A percentile compares a stretch with the other conserved stretches of the same genome.
phyloP scores from a whole-genome alignment of 53 echinoderm and acorn worm species.

The Antedon mediterranea region DNA sequence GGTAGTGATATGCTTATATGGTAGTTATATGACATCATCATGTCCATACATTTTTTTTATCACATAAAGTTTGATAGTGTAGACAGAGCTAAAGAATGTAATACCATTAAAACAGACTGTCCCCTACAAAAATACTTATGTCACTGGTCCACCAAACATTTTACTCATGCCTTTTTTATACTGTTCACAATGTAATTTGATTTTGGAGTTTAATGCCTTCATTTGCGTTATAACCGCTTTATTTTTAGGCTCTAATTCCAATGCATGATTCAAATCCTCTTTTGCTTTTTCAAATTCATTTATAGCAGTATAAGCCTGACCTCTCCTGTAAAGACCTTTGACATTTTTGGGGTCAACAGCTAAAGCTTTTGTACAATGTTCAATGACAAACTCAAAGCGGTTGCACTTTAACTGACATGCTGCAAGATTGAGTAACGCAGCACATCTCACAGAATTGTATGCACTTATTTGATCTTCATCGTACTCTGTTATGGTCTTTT shows the following conservation, averaged over 20 bases:
- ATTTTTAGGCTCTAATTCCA: constrained; percentile 42
- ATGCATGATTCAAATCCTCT: constrained; percentile 37
- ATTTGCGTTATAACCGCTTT: constrained; percentile 38
- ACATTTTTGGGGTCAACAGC: constrained; percentile 24
- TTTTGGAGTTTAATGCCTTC: constrained; percentile 25
- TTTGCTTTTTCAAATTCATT: constrained; percentile 69
- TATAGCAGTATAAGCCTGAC: constrained; percentile 53
- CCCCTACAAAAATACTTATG: too few relatives aligned
- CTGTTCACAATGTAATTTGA: constrained; percentile 38
- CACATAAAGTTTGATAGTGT: too few relatives aligned
- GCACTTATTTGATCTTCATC: constrained; percentile 10
- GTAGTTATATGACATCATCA: too few relatives aligned
- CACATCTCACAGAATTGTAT: constrained; percentile 26
- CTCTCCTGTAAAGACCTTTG: constrained; percentile 68
- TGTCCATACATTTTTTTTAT: too few relatives aligned
- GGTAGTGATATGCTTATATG: too few relatives aligned
- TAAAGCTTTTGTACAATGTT: constrained; percentile 47
- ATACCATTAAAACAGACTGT: too few relatives aligned
- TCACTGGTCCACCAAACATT: constrained; percentile 52
- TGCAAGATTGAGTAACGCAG: constrained; percentile 56
- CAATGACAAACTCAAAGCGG: constrained; percentile 46
- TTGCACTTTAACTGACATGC: constrained; percentile 60
- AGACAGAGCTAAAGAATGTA: too few relatives aligned
- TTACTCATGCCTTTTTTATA: constrained; percentile 75
- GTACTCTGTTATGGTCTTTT: neutral